Conservation (phyloP, 2,113 vertebrate genomes). For the Callocephalon fimbriatum region DNA sequence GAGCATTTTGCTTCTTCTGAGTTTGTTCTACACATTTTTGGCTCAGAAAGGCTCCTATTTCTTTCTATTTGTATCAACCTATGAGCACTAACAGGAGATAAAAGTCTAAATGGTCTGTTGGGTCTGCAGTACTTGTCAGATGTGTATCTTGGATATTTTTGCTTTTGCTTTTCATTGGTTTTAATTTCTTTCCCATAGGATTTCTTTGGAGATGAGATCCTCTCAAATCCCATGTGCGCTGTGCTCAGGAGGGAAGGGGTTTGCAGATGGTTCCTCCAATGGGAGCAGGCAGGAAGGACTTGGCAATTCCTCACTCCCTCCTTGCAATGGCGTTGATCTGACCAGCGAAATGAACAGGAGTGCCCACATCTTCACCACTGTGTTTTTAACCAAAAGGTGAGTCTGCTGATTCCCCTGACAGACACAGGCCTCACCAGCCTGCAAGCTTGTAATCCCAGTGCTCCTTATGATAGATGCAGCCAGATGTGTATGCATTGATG, state of each 20-base stretch:
- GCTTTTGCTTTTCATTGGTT: neutral
- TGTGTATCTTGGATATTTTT: neutral
- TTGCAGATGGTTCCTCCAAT: neutral
- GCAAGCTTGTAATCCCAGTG: neutral
- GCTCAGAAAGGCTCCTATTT: neutral
- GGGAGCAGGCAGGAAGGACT: neutral
- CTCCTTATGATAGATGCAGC: neutral
- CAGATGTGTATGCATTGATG: neutral
- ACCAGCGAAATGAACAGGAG: neutral
- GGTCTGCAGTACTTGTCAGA: neutral
- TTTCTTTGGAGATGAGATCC: neutral
- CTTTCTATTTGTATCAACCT: neutral
- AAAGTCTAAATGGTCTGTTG: neutral
- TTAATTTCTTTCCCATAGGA: neutral
- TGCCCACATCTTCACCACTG: neutral
- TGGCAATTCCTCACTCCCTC: neutral
- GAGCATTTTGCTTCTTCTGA: neutral
- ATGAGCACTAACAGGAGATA: neutral
- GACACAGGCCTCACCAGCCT: rapidly evolving
- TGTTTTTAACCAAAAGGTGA: neutral
- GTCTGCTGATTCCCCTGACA: neutral
- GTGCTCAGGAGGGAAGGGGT: neutral
- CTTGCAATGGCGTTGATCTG: neutral
- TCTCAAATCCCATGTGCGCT: rapidly evolving
- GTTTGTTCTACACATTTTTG: rapidly evolving